These are phyloP conservation scores for Sacculina carcini DNA, from an alignment of 2,888 invertebrate species.

Conservation along the genomic window DNA sequence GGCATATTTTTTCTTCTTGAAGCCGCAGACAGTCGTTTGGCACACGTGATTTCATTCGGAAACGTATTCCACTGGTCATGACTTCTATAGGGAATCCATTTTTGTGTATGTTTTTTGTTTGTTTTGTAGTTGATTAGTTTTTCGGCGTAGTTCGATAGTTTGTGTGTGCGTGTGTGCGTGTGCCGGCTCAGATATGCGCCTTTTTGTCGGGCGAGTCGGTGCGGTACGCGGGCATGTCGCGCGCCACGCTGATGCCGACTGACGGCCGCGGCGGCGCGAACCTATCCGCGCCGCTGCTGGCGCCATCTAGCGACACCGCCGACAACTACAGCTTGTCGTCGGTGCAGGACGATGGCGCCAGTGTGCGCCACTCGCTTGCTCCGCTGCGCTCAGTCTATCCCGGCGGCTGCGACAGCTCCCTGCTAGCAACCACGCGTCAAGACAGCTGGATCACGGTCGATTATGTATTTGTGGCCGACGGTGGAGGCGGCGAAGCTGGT, in stretches of 20 bases:
- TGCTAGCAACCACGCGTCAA: conserved; percentile 10
- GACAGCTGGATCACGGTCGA: conserved; percentile 10
- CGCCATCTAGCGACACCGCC: no score
- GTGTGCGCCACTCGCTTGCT: background rate
- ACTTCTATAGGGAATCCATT: no score
- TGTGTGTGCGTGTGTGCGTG: background rate
- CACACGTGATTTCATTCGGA: no score
- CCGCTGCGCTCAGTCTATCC: background rate
- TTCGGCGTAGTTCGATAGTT: no score
- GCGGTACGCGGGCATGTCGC: background rate
- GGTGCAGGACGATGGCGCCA: no score
- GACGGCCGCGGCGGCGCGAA: background rate
- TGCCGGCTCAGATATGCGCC: background rate
- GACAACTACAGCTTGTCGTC: no score
- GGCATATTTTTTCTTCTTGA: no score
- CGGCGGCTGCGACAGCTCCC: background rate
- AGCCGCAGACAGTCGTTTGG: no score
- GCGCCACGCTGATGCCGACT: background rate
- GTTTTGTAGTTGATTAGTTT: no score
- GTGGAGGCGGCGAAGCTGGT: conserved; percentile 2
- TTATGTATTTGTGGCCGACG: conserved; percentile 9
- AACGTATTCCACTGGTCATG: no score
- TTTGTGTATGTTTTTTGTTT: no score
- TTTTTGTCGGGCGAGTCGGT: background rate
- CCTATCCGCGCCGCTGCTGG: background rate